Evolutionary conservation across 2,797 vertebrate species (phyloP), one percentile per base, ranked within the genome.

Genomic region (Eurystomus glaucurus): DNA sequence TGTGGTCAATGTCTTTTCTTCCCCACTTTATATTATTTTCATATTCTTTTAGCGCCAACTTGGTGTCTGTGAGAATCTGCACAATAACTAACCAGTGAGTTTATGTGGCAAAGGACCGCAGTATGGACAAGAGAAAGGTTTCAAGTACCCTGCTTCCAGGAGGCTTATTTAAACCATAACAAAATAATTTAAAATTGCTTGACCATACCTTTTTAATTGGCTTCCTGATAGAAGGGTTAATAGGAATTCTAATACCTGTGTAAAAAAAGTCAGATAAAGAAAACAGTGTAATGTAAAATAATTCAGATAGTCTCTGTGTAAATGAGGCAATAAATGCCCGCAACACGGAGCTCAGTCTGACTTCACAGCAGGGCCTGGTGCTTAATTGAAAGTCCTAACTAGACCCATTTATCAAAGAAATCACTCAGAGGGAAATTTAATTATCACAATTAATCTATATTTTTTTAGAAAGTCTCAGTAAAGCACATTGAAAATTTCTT

Each of bases 331-430:
- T 96, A 98, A 98, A 94, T 96, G 93, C 90, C 77, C 94, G 76
- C 65, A 90, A 88, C 80, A 84, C 1, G n/a, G 92, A 95, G 82
- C 94, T 92, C 58, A 77, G 69, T 90, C 91, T 96, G 93, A 96
- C 89, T 96, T 95, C 93, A 95, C 85, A 97, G 94, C 92, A 94
- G 84, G 86, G 35, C 57, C 69, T 52, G 60, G 62, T 48, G 45
- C 84, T 97, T 98, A 97, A 97, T 68, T 97, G 94, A 98, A 98
- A 97, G 95, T 97, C 96, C 93, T 96, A 97, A 96, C 64, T 94
- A 92, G 94, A 86, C 71, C 85, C 81, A 96, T 97, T 97, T 97
- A 97, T 94, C 95, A 96, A 96, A 97, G 91, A 92, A 96, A 95
- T 97, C 96, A 97, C 78, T 96, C 74, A 95, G 89, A 97, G 76